Conservation (phyloP, 2,888 invertebrate genomes). For the Leptinotarsa haldemani region DNA sequence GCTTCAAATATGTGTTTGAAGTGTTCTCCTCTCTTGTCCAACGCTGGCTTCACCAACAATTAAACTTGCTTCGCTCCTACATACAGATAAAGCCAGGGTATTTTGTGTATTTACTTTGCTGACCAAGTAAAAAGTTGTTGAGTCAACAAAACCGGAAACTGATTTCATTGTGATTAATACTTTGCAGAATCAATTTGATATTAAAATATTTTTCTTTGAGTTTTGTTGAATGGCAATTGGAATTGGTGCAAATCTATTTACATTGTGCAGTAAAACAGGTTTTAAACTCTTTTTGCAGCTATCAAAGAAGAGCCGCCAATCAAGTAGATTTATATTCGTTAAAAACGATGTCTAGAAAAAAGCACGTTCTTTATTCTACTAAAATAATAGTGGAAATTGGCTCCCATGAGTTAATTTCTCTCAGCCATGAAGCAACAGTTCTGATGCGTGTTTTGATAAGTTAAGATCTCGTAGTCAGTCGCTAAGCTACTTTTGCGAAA, state of each 20-base stretch:
- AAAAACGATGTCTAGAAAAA: background rate
- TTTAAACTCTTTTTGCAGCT: too few relatives aligned
- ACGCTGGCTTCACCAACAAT: background rate
- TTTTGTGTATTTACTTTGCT: too few relatives aligned
- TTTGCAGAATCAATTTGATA: background rate
- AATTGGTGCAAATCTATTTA: background rate
- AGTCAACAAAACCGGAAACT: background rate
- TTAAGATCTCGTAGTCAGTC: too few relatives aligned
- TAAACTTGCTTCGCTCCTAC: slow-evolving; percentile 14
- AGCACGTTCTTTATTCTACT: background rate
- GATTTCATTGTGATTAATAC: background rate
- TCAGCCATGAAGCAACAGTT: too few relatives aligned
- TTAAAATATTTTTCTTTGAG: background rate
- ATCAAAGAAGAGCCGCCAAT: too few relatives aligned
- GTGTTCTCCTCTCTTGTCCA: background rate
- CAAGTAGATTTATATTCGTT: too few relatives aligned
- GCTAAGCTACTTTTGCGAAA: too few relatives aligned
- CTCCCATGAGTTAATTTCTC: too few relatives aligned
- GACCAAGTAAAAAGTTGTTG: too few relatives aligned
- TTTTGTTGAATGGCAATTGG: too few relatives aligned
- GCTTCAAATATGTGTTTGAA: background rate
- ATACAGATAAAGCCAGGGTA: background rate
- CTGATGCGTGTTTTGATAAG: background rate
- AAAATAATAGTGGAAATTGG: too few relatives aligned
- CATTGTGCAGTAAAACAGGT: background rate